phyloP scores from a whole-genome alignment of 2,113 vertebrate species.

The Peromyscus leucopus region DNA sequence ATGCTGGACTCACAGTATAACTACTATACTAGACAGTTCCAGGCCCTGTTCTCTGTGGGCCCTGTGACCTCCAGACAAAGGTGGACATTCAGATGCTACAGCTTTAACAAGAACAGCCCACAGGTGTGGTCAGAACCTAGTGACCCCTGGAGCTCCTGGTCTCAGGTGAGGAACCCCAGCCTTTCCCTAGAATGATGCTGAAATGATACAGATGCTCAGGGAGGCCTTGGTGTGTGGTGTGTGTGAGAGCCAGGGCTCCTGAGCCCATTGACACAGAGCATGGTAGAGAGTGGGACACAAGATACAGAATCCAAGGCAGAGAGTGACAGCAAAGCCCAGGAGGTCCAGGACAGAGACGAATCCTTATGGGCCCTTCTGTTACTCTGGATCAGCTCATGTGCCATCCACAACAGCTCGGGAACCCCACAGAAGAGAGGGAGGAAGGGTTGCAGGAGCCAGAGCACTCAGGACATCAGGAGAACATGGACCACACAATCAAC shows the following conservation, averaged over 20 bases:
- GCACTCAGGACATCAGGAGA: not conserved
- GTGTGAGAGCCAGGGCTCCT: not conserved
- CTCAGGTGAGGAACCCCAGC: not conserved
- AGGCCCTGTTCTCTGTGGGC: too few species aligned
- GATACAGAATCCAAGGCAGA: not conserved
- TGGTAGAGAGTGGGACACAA: too few species aligned
- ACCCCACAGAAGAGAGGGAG: not conserved
- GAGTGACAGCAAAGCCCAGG: too few species aligned
- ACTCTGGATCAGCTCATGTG: not conserved
- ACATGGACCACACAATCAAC: not conserved
- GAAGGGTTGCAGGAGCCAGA: not conserved
- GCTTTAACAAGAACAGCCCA: not conserved
- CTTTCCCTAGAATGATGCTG: not conserved
- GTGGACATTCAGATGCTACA: not conserved
- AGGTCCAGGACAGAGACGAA: too few species aligned
- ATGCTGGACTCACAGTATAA: too few species aligned
- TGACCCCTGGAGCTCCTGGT: not conserved
- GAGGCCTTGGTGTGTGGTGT: accelerated
- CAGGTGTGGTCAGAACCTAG: not conserved
- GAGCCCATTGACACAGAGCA: not conserved
- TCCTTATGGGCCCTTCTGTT: not conserved
- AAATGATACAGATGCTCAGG: not conserved
- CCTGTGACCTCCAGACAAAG: too few species aligned
- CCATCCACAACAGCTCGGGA: not conserved
- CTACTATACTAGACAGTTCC: too few species aligned